phyloP scores from a whole-genome alignment of 1,140 invertebrate genomes.

The Drosophila truncata region DNA sequence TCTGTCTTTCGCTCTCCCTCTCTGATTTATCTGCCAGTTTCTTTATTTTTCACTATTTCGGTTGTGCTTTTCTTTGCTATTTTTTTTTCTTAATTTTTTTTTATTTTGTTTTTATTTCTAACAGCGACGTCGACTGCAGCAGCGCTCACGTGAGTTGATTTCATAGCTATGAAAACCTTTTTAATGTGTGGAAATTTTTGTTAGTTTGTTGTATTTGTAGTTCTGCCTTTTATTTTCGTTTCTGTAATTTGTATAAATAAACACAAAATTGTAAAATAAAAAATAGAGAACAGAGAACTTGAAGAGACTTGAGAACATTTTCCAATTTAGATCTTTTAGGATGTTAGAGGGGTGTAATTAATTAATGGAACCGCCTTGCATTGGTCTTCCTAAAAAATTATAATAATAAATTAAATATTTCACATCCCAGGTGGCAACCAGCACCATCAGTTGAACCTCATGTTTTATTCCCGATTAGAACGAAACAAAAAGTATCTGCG shows the following conservation, averaged over 20 bases:
- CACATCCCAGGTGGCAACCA: slow-evolving; percentile 27
- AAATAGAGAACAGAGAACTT: slow-evolving; percentile 11
- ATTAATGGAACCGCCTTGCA: slow-evolving; percentile 58
- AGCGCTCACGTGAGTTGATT: slow-evolving; percentile 78
- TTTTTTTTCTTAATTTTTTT: slow-evolving; percentile 16
- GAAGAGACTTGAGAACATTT: too few species aligned
- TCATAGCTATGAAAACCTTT: slow-evolving; percentile 72
- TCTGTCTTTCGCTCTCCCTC: slow-evolving; percentile 45
- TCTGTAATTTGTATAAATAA: slow-evolving; percentile 80
- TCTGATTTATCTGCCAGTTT: slow-evolving; percentile 74
- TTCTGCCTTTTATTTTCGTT: slow-evolving; percentile 32
- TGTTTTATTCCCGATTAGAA: slow-evolving; percentile 27
- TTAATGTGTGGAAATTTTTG: slow-evolving; percentile 79
- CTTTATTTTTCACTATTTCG: slow-evolving; percentile 54
- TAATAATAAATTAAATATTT: not conserved
- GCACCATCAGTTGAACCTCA: not conserved
- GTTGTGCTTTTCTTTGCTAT: slow-evolving; percentile 21
- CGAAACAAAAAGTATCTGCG: slow-evolving; percentile 16
- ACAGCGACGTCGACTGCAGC: slow-evolving; percentile 55
- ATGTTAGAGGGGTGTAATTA: too few species aligned
- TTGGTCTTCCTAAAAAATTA: slow-evolving; percentile 1
- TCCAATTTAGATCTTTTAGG: slow-evolving; percentile 59
- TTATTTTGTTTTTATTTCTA: slow-evolving; percentile 65
- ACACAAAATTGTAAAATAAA: slow-evolving; percentile 37
- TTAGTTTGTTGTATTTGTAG: slow-evolving; percentile 42